Evolutionary conservation across 1,140 invertebrate genomes (phyloP), one percentile per base, ranked within the genome.

Genomic region (Zaprionus africanus): DNA sequence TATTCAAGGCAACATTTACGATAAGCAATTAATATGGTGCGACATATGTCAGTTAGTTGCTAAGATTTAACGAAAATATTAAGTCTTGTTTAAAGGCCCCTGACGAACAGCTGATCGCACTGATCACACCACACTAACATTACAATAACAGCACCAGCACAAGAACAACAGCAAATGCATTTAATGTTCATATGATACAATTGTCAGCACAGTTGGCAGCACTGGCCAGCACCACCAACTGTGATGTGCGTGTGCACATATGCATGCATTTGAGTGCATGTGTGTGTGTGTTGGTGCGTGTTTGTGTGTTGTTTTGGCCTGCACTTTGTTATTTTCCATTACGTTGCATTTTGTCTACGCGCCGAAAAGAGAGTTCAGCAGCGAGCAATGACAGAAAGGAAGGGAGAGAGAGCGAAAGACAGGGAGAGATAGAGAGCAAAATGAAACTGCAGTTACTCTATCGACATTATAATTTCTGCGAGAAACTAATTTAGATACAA

Each of bases 311-410:
- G 67, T 72, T 72, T 76, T 79, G 66, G 74, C 58, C 68, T 78
- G 76, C 76, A 70, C 57, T 76, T 77, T 77, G 75, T 72, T 79
- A 77, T 76, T 76, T 76, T 79, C 77, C 77, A 79, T 79, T 77
- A 73, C 74, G 68, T 77, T 75, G 72, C 73, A 71, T 64, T 76
- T 57, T 62, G 61, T 66, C 12, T 66, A 71, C 51, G 36, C 58
- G 51, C 65, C 41, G 24, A 71, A 65, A 28, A 69, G 49, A 64
- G 7, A 63, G 57, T 51, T 51, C 17, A 19, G 22, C 9, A 24
- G 22, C 17, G 19, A 24, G 46, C 11, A 22, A 12, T 1, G 19
- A 22, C 12, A 69, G 36, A 63, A 38, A 64, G 1, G 53, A 46
- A 7, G n/a, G 6, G n/a, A 19, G 46, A 51, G 4, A 69, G 28